Base-by-base conservation (phyloP, 2,888 invertebrate species). In the Drosophila planitibia region DNA sequence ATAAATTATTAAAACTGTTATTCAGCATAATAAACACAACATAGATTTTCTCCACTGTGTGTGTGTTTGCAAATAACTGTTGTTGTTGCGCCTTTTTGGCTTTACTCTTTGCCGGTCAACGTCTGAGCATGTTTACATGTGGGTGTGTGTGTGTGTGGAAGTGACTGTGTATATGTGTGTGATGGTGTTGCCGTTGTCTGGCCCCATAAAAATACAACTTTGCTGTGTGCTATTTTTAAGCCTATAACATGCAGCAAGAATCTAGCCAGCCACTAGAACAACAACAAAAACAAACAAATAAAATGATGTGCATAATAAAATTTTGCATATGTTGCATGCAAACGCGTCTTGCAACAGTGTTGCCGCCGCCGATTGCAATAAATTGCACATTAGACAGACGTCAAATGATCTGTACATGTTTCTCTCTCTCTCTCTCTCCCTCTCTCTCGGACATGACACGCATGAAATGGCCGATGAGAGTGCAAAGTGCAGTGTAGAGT, bases 211-310 rank as follows among this genome's bases (percentile, higher is more conserved):
- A 68, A 86, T 81, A 76, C 59, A 70, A 73, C 70, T 79, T 82
- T 64, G 83, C 84, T 83, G 59, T 83, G 85, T 53, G 88, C 80
- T 84, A 84, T 88, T 84, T 84, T 75, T 85, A 84, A 64, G 78
- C 63, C 70, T 57, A 54, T 55, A 37, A 51, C 30, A 67, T 83
- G 64, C 66, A 75, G 52, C 61, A 51, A 28, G 28, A 57, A 57
- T 53, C 25, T 63, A 33, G 51, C 67, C 57, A 70, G 22, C 55
- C 54, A 53, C 66, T 71, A 81, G 32, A 64, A 35, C 19, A 61
- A 41, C 54, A 64, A 57, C 47, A 44, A 77, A 30, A 70, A 57
- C 47, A 35, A 22, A 25, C 25, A 47, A 47, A 47, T 25, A 28
- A 44, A 22, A 55, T 49, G 54, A 52, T 70, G 39, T 61, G 71